phyloP scores from a whole-genome alignment of 1,140 invertebrate species.

The Notospermus geniculatus region DNA sequence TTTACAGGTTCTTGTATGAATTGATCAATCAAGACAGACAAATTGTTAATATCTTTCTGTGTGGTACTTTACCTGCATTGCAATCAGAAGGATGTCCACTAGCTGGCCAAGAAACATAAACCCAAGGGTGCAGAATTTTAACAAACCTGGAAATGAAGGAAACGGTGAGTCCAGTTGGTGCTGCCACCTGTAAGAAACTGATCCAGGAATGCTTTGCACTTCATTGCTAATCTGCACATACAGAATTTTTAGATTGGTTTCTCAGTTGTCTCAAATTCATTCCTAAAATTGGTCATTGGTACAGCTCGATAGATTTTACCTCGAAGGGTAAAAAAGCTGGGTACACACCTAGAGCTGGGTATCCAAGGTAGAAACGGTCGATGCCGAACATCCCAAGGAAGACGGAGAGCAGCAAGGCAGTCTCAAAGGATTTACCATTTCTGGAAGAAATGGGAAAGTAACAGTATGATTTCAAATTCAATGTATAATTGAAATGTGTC shows the following conservation, averaged over 20 bases:
- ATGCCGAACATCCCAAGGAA: constrained; percentile 96
- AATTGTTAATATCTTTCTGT: too few relatives aligned
- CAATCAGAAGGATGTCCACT: constrained; percentile 92
- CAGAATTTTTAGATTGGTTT: too few relatives aligned
- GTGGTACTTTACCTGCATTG: constrained; percentile 67
- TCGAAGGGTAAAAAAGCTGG: neutral
- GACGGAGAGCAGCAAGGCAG: constrained; percentile 85
- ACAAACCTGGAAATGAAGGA: constrained; percentile 63
- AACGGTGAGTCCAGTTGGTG: neutral
- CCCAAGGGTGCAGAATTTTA: constrained; percentile 93
- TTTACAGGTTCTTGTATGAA: neutral
- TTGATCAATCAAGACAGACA: neutral
- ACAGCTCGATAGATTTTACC: neutral
- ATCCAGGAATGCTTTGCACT: too few relatives aligned
- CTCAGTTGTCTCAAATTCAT: too few relatives aligned
- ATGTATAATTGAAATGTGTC: too few relatives aligned
- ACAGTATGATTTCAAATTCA: constrained; percentile 9
- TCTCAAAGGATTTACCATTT: constrained; percentile 91
- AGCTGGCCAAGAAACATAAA: constrained; percentile 95
- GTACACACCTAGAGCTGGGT: constrained; percentile 73
- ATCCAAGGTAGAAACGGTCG: constrained; percentile 95
- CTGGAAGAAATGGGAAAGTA: constrained; percentile 60
- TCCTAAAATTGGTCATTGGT: constrained; percentile 4
- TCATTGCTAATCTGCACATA: too few relatives aligned
- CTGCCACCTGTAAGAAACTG: too few relatives aligned